phyloP scores from a whole-genome alignment of 92 coral and sea anemone genomes.

The Hydrozoanthus gracilis region DNA sequence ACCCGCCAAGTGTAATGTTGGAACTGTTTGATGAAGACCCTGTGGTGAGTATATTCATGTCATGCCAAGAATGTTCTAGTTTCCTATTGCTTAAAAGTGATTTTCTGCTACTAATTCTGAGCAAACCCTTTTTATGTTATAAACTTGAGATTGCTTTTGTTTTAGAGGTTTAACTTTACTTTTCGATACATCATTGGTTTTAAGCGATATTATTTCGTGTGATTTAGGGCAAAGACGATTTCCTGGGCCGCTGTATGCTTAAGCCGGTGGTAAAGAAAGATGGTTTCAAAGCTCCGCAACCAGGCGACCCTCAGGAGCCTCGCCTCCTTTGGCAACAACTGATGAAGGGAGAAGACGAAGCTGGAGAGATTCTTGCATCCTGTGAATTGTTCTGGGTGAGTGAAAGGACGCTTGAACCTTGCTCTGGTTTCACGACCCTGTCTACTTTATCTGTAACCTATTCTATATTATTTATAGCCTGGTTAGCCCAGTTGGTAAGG shows the following conservation, averaged over 20 bases:
- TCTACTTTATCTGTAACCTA: too few relatives aligned
- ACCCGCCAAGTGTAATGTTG: slow-evolving; percentile 88
- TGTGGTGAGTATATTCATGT: slow-evolving; percentile 64
- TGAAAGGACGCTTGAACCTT: neutral
- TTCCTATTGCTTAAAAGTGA: neutral
- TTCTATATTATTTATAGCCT: too few relatives aligned
- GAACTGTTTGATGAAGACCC: slow-evolving; percentile 87
- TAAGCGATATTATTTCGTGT: neutral
- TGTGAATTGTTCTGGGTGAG: slow-evolving; percentile 95
- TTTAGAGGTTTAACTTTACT: neutral
- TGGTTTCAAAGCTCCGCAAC: slow-evolving; percentile 87
- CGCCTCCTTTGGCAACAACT: slow-evolving; percentile 81
- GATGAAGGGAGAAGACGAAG: slow-evolving; percentile 76
- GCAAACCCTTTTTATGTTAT: too few relatives aligned
- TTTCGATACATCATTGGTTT: neutral
- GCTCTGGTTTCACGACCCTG: too few relatives aligned
- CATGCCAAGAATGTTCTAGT: too few relatives aligned
- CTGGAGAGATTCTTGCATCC: slow-evolving; percentile 86
- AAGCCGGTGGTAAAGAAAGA: slow-evolving; percentile 80
- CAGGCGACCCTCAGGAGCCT: slow-evolving; percentile 86
- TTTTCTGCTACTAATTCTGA: neutral
- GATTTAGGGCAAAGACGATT: slow-evolving; percentile 91
- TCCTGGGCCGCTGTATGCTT: slow-evolving; percentile 87
- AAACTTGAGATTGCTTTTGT: too few relatives aligned
- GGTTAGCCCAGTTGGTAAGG: too few relatives aligned